These are phyloP conservation scores for Pyrocoelia pectoralis DNA, from an alignment of 2,888 invertebrate species.

Conservation along the genomic window DNA sequence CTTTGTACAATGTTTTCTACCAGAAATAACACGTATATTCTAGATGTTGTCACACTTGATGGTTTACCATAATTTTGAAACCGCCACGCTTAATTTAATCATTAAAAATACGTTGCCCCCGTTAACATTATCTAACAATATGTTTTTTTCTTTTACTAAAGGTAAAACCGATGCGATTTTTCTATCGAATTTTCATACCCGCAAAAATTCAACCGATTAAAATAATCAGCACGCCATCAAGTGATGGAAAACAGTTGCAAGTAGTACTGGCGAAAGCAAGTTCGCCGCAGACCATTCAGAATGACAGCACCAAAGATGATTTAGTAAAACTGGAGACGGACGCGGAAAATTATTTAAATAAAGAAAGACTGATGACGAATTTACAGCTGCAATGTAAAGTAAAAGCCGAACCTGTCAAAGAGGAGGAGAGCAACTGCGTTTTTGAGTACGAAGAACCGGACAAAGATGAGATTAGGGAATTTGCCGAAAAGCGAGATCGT, in stretches of 20 bases:
- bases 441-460: conserved; percentile 58
- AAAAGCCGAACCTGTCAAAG: background rate
- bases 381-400: conserved; percentile 53
- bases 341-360: conserved; percentile 42
- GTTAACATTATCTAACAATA: background rate
- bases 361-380: conserved; percentile 54
- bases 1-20: conserved; percentile 8
- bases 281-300: conserved; percentile 18
- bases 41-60: conserved; percentile 12
- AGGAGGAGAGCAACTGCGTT: conserved; percentile 48
- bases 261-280: conserved; percentile 51
- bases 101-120: conserved; percentile 20
- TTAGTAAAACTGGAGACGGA: conserved; percentile 21
- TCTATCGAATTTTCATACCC: conserved; percentile 66
- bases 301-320: conserved; percentile 10
- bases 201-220: conserved; percentile 57
- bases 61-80: background rate
- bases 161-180: conserved; percentile 72
- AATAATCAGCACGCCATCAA: conserved; percentile 54
- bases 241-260: conserved; percentile 57
- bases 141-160: conserved; percentile 2
- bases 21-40: conserved; percentile 15
- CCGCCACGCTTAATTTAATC: conserved; percentile 19
- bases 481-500: conserved; percentile 58
- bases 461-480: conserved; percentile 57